Evolutionary conservation across 2,888 invertebrate species (phyloP).

Genomic region (Aleiodes testaceus): DNA sequence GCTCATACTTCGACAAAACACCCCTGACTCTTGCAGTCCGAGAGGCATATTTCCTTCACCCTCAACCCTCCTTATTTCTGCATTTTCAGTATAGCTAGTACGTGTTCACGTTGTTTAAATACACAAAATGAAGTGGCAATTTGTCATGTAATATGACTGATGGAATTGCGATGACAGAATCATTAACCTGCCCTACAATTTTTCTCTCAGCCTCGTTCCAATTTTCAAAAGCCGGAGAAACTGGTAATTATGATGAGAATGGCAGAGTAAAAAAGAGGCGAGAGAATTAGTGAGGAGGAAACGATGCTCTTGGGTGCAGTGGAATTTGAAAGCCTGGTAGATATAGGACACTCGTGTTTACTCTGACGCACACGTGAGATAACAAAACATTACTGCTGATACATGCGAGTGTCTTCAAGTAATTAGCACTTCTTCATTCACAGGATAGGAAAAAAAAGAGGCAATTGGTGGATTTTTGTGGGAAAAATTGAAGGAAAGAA

Average conservation of each 20-base stretch:
- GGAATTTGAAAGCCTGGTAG: conserved; percentile 12
- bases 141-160: background rate
- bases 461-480: too few relatives aligned
- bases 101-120: conserved; percentile 66
- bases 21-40: conserved; percentile 57
- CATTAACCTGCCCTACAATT: conserved; percentile 6
- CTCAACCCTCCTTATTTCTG: background rate
- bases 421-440: conserved; percentile 3
- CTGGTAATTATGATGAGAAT: background rate
- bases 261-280: background rate
- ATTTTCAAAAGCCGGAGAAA: background rate
- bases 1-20: conserved; percentile 71
- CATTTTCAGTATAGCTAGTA: conserved; percentile 59
- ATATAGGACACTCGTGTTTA: background rate
- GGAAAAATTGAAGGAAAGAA: conserved; percentile 52
- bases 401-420: background rate
- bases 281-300: background rate
- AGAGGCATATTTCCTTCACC: conserved; percentile 57
- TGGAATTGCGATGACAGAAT: conserved; percentile 15
- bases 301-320: background rate
- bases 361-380: background rate
- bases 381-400: background rate
- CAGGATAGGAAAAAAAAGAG: background rate
- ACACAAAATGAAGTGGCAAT: background rate
- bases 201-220: conserved; percentile 3